A percentile compares a stretch with the other conserved stretches of the same genome.
Evolutionary conservation across 2,797 vertebrate species (phyloP).

Genomic region (Phalloptychus januarius): DNA sequence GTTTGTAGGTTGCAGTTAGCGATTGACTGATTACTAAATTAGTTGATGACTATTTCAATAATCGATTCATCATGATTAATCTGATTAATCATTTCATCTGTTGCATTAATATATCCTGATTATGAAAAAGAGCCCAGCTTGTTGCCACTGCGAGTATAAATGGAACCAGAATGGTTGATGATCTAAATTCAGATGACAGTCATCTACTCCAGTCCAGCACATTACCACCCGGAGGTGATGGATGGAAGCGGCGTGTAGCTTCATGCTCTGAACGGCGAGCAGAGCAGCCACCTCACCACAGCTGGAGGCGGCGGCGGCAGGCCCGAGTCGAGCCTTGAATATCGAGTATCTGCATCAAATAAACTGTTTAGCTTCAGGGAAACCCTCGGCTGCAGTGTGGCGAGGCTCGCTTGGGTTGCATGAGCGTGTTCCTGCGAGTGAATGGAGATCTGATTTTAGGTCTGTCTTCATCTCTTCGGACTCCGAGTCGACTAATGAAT

Average conservation of each 20-base stretch:
- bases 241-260: conserved; percentile 33
- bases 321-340: not conserved
- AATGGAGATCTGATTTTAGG: conserved; percentile 63
- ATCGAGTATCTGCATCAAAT: not conserved
- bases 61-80: no score
- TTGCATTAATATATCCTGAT: conserved; percentile 14
- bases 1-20: no score
- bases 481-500: conserved; percentile 75
- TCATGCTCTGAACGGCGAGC: conserved; percentile 19
- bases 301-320: conserved; percentile 1
- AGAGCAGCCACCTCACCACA: conserved; percentile 39
- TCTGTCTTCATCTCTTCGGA: conserved; percentile 68
- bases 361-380: conserved; percentile 15
- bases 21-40: no score
- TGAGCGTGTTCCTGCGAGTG: conserved; percentile 30
- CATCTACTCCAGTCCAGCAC: conserved; percentile 10
- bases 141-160: conserved; percentile 46
- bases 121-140: conserved; percentile 9
- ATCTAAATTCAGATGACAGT: conserved; percentile 38
- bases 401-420: not conserved
- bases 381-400: conserved; percentile 8
- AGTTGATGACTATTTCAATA: no score
- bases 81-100: not conserved
- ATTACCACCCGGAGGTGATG: conserved; percentile 22
- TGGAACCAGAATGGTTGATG: conserved; percentile 12